These are phyloP conservation scores for Pao palembangensis DNA, from an alignment of 2,113 vertebrate species.

Conservation along the genomic window DNA sequence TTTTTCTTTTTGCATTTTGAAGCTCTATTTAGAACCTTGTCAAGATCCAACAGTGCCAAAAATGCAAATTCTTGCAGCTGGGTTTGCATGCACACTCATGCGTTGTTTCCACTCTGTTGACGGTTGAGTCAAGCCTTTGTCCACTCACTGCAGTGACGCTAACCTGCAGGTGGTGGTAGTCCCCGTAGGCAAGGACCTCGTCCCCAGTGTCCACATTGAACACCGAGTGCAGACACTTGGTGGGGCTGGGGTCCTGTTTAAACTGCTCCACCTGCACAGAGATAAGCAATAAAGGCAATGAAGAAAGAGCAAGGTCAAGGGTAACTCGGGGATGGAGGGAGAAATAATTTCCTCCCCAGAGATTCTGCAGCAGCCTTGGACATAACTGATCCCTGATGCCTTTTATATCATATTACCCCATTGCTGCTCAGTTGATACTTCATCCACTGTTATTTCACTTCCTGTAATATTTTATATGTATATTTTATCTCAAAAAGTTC, in stretches of 20 bases:
- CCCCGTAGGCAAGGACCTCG: constrained; percentile 78
- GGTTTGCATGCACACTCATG: not conserved
- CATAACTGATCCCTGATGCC: not conserved
- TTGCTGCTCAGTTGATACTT: too few relatives aligned
- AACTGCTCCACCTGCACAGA: constrained; percentile 87
- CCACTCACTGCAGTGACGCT: not conserved
- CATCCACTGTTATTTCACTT: too few relatives aligned
- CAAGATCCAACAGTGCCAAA: too few relatives aligned
- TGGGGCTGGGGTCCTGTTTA: constrained; percentile 92
- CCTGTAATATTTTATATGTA: too few relatives aligned
- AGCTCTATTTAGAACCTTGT: too few relatives aligned
- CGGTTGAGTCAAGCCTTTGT: not conserved
- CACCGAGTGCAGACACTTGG: constrained; percentile 89
- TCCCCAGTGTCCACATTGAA: constrained; percentile 89
- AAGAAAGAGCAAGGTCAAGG: not conserved
- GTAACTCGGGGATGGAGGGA: not conserved
- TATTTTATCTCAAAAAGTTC: too few relatives aligned
- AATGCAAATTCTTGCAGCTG: too few relatives aligned
- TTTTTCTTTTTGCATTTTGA: too few relatives aligned
- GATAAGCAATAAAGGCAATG: constrained; percentile 9
- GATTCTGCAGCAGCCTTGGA: not conserved
- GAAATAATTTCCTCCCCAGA: not conserved
- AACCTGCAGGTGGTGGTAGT: constrained; percentile 96
- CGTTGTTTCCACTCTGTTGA: not conserved
- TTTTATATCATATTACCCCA: too few relatives aligned